Conservation (phyloP, 2,888 invertebrate genomes). For the Leptinotarsa rubiginosa region DNA sequence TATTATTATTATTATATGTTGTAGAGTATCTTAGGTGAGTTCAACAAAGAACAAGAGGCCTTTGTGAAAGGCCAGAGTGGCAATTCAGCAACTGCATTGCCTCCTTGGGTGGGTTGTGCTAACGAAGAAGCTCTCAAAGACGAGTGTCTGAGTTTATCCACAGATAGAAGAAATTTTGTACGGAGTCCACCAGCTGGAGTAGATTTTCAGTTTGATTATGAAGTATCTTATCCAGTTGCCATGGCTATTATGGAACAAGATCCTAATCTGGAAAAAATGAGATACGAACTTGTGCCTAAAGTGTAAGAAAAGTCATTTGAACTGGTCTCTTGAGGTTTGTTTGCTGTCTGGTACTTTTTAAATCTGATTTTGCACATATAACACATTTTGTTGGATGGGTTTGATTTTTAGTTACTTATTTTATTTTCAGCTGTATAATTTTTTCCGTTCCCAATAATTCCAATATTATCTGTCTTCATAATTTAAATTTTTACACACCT, state of each 20-base stretch:
- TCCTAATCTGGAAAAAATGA: conserved; percentile 96
- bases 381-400: too few relatives aligned
- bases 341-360: too few relatives aligned
- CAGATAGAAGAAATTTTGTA: conserved; percentile 96
- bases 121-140: conserved; percentile 95
- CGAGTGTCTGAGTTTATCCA: conserved; percentile 93
- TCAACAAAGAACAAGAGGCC: conserved; percentile 96
- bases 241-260: conserved; percentile 95
- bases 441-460: too few relatives aligned
- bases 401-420: too few relatives aligned
- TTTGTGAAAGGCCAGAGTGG: conserved; percentile 90
- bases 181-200: conserved; percentile 96
- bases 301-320: conserved; percentile 75
- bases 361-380: too few relatives aligned
- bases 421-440: too few relatives aligned
- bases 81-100: conserved; percentile 77
- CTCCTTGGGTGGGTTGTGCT: conserved; percentile 95
- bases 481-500: too few relatives aligned
- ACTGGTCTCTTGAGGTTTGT: too few relatives aligned
- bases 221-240: conserved; percentile 92
- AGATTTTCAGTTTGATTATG: conserved; percentile 95
- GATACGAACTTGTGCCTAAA: conserved; percentile 99
- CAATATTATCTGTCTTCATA: too few relatives aligned
- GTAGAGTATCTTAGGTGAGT: conserved; percentile 95
- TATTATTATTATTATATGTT: too few relatives aligned